Conservation (phyloP, 2,113 vertebrate species). For the Eublepharis macularius region DNA sequence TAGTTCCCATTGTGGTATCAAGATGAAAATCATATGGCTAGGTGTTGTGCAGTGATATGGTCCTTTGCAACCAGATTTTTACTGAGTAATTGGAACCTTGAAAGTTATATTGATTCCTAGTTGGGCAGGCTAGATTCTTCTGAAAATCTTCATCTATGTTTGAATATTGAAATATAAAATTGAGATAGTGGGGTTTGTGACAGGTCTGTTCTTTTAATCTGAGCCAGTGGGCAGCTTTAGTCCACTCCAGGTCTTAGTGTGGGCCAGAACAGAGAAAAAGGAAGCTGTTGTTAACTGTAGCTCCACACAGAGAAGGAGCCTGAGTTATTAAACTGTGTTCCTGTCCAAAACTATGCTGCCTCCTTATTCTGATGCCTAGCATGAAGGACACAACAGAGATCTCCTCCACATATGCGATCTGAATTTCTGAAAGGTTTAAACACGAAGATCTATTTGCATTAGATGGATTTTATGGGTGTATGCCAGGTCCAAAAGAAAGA, state of each 20-base stretch:
- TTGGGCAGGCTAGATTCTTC: neutral
- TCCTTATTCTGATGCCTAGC: too few species aligned
- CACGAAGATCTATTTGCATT: neutral
- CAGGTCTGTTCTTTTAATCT: too few species aligned
- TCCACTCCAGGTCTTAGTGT: too few species aligned
- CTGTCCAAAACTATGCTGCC: too few species aligned
- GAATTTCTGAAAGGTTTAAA: neutral
- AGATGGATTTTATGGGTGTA: neutral
- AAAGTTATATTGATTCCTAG: slow-evolving; percentile 6
- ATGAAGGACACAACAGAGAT: too few species aligned
- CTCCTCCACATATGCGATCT: neutral
- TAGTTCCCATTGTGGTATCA: neutral
- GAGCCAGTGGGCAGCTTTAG: too few species aligned
- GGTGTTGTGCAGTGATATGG: neutral
- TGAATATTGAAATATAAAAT: neutral
- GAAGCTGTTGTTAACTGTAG: too few species aligned
- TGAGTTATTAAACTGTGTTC: too few species aligned
- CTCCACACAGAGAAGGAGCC: too few species aligned
- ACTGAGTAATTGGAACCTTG: neutral
- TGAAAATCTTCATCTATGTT: neutral
- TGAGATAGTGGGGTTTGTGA: too few species aligned
- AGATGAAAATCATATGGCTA: slow-evolving; percentile 9
- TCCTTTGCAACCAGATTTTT: neutral
- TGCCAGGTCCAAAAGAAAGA: neutral
- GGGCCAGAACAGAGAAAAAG: too few species aligned